These are phyloP conservation scores for Drosophila kanapiae DNA, from an alignment of 1,140 invertebrate genomes.

Conservation along the genomic window DNA sequence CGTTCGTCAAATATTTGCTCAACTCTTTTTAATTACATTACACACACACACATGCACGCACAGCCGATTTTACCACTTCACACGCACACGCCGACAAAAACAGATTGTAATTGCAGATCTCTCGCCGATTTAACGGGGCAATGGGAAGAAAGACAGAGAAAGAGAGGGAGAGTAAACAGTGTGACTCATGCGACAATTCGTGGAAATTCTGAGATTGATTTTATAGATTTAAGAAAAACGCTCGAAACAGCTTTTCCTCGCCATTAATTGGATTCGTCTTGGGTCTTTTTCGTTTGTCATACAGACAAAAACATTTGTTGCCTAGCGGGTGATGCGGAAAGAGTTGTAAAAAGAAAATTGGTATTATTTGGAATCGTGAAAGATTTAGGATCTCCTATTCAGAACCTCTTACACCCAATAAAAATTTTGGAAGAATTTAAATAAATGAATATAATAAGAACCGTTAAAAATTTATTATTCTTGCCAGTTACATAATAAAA, in stretches of 20 bases:
- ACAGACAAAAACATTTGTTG: slow-evolving; percentile 7
- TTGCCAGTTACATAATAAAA: not conserved
- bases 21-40: slow-evolving; percentile 84
- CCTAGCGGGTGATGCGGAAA: slow-evolving; percentile 10
- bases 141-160: slow-evolving; percentile 3
- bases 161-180: slow-evolving; percentile 10
- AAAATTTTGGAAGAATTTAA: not conserved
- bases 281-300: slow-evolving; percentile 21
- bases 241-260: slow-evolving; percentile 24
- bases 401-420: not conserved
- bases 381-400: slow-evolving; percentile 1
- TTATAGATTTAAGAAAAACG: slow-evolving; percentile 39
- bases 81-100: slow-evolving; percentile 23
- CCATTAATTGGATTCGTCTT: slow-evolving; percentile 16
- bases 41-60: slow-evolving; percentile 27
- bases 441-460: not conserved
- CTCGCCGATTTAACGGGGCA: slow-evolving; percentile 15
- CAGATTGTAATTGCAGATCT: slow-evolving; percentile 53
- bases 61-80: slow-evolving; percentile 49
- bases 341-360: not conserved
- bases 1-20: slow-evolving; percentile 84
- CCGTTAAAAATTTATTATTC: not conserved
- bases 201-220: slow-evolving; percentile 47
- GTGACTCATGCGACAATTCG: slow-evolving; percentile 37
- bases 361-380: not conserved